Conservation (phyloP, 2,888 invertebrate species). For the Megastigmus dorsalis region DNA sequence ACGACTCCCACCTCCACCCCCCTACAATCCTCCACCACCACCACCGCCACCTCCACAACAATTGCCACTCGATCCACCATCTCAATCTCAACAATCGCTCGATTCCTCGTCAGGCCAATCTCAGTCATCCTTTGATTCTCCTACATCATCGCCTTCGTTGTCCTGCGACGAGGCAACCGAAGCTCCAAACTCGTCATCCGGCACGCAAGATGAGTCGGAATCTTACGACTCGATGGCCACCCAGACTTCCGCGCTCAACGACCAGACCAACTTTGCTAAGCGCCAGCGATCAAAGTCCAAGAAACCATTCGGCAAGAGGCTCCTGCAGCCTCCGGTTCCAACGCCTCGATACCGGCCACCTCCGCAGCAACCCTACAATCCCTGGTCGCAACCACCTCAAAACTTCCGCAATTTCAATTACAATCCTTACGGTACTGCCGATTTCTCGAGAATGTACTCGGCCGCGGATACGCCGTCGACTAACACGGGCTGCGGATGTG, state of each 20-base stretch:
- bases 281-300: no score
- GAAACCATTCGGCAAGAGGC: no score
- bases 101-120: neutral
- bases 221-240: no score
- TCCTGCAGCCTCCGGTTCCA: no score
- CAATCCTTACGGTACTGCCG: neutral
- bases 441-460: neutral
- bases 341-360: neutral
- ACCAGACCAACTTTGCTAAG: no score
- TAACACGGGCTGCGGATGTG: neutral
- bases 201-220: no score
- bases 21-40: neutral
- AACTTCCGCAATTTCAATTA: neutral
- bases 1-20: neutral
- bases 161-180: no score
- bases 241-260: no score
- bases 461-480: neutral
- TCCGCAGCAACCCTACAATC: neutral
- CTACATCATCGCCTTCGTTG: neutral
- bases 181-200: no score
- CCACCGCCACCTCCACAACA: neutral
- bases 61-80: neutral
- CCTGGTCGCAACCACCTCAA: neutral
- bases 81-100: neutral
- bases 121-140: neutral